A percentile compares a stretch with the other conserved stretches of the same genome.
Evolutionary conservation across 2,888 invertebrate species (phyloP).

Genomic region (Drosophila meridiana): DNA sequence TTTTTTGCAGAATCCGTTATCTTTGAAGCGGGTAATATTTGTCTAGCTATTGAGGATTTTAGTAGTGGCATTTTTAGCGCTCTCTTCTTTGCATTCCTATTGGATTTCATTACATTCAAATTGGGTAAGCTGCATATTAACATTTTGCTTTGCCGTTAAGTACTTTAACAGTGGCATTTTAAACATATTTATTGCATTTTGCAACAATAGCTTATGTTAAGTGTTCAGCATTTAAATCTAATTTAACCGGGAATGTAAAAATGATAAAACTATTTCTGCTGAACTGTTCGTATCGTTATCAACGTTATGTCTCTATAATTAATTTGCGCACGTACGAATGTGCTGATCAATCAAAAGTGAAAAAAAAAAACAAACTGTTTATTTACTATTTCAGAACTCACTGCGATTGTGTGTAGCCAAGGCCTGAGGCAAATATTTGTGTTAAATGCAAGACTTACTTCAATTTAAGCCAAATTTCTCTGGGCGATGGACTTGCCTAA

Average conservation of each 20-base stretch:
- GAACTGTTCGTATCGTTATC: constrained; percentile 7
- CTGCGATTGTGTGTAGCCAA: not conserved
- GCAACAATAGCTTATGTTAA: not conserved
- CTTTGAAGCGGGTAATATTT: no score
- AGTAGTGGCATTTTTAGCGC: not conserved
- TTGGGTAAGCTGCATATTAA: constrained; percentile 3
- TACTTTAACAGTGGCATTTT: not conserved
- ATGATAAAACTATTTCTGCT: not conserved
- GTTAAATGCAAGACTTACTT: not conserved
- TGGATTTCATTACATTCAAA: not conserved
- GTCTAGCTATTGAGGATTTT: no score
- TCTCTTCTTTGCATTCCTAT: not conserved
- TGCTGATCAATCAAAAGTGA: constrained; percentile 7
- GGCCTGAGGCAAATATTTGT: not conserved
- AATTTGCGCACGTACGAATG: not conserved
- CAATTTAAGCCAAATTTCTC: not conserved
- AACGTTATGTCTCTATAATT: constrained; percentile 9
- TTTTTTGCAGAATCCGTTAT: no score
- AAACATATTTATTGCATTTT: not conserved
- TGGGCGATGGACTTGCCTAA: constrained; percentile 4
- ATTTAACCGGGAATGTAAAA: constrained; percentile 1
- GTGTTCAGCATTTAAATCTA: constrained; percentile 2
- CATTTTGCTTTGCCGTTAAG: not conserved
- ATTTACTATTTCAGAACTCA: not conserved
- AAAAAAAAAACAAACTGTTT: not conserved